phyloP scores from a whole-genome alignment of 1,140 invertebrate species.

The Polypedilum vanderplanki region DNA sequence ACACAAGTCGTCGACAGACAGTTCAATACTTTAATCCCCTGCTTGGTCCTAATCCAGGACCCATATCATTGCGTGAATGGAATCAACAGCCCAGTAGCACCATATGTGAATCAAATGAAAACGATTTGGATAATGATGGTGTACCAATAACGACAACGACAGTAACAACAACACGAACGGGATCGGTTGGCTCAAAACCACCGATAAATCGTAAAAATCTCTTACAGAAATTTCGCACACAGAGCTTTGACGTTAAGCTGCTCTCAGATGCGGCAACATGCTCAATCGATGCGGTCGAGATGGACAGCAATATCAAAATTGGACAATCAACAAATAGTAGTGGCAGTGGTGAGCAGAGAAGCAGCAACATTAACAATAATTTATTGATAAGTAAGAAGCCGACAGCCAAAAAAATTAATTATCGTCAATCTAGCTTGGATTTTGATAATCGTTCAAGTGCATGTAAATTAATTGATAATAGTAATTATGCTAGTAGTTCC shows the following conservation, averaged over 20 bases:
- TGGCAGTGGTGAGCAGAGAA: neutral
- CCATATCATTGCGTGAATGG: slow-evolving; percentile 35
- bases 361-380: slow-evolving; percentile 20
- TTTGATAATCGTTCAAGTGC: slow-evolving; percentile 24
- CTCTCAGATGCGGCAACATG: neutral
- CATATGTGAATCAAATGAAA: slow-evolving; percentile 32
- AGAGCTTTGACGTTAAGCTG: slow-evolving; percentile 16
- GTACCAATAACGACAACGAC: slow-evolving; percentile 31
- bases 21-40: slow-evolving; percentile 41
- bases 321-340: neutral
- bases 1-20: slow-evolving; percentile 39
- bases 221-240: slow-evolving; percentile 5
- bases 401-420: slow-evolving; percentile 22
- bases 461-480: slow-evolving; percentile 24
- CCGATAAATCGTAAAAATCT: slow-evolving; percentile 21
- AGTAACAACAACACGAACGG: slow-evolving; percentile 23
- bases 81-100: slow-evolving; percentile 34
- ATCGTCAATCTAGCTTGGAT: slow-evolving; percentile 26
- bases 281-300: neutral
- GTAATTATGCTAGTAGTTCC: slow-evolving; percentile 5
- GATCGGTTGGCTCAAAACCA: slow-evolving; percentile 21
- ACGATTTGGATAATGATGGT: slow-evolving; percentile 26
- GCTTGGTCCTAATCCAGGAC: neutral
- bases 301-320: slow-evolving; percentile 16
- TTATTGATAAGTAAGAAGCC: slow-evolving; percentile 26